Percentiles rank a stretch among this genome's conserved stretches.
These are phyloP conservation scores for Rosalia funebris DNA, from an alignment of 2,888 invertebrate species.

Conservation along the genomic window DNA sequence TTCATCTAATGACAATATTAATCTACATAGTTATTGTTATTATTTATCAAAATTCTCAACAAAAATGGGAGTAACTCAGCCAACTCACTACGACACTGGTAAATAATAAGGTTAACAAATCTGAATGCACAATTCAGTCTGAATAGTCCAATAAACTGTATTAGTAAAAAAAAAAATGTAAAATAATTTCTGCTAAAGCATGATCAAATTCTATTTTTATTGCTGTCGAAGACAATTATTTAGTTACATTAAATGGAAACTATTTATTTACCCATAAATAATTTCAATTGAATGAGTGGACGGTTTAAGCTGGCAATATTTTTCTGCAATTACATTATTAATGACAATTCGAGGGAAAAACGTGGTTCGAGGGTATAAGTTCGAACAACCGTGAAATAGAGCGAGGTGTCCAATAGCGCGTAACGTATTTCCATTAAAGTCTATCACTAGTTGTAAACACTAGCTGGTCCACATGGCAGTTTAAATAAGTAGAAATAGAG, in stretches of 20 bases:
- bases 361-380: slow-evolving; percentile 40
- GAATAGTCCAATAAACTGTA: too few species aligned
- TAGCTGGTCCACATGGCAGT: slow-evolving; percentile 6
- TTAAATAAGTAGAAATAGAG: slow-evolving; percentile 7
- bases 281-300: slow-evolving; percentile 16
- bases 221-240: slow-evolving; percentile 11
- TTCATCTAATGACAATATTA: too few species aligned
- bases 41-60: too few species aligned
- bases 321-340: slow-evolving; percentile 36
- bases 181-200: not conserved
- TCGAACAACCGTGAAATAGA: slow-evolving; percentile 46
- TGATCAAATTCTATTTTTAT: not conserved
- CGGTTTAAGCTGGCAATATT: slow-evolving; percentile 25
- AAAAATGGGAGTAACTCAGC: not conserved
- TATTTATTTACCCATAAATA: slow-evolving; percentile 23
- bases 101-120: too few species aligned
- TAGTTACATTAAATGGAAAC: slow-evolving; percentile 11
- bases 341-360: slow-evolving; percentile 36
- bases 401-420: slow-evolving; percentile 45
- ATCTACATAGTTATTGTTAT: too few species aligned
- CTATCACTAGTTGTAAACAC: slow-evolving; percentile 38
- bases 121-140: too few species aligned
- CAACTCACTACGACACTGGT: not conserved
- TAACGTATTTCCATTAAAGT: slow-evolving; percentile 40
- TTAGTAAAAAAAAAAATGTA: not conserved